Evolutionary conservation across 2,113 vertebrate genomes (phyloP).

Genomic region (Pterocles burchelli): DNA sequence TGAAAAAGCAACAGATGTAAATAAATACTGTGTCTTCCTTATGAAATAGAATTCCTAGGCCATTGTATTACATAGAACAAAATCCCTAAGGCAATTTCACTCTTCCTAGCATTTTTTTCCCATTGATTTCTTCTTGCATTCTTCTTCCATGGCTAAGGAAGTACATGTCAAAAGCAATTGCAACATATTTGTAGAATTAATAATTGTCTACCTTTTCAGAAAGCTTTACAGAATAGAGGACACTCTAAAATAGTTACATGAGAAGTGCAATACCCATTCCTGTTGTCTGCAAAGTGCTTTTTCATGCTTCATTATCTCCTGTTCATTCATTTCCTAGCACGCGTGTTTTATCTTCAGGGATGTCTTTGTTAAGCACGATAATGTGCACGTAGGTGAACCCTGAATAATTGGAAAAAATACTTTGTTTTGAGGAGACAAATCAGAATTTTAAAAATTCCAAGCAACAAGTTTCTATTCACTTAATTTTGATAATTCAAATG

Average conservation of each 20-base stretch:
- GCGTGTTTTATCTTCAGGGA: accelerated
- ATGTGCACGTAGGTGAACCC: accelerated
- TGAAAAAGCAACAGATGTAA: constrained; percentile 33
- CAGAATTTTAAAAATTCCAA: background rate
- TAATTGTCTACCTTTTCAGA: constrained; percentile 36
- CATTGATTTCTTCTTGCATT: constrained; percentile 32
- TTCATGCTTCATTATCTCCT: background rate
- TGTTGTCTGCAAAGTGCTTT: background rate
- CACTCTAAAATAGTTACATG: background rate
- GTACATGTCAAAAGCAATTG: constrained; percentile 40
- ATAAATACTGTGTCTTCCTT: constrained; percentile 11
- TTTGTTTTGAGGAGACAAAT: background rate
- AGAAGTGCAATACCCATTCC: background rate
- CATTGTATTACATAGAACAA: constrained; percentile 20
- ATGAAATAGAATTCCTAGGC: constrained; percentile 11
- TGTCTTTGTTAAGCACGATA: background rate
- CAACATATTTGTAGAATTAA: constrained; percentile 31
- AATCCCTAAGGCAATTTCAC: constrained; percentile 22
- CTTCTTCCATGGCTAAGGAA: constrained; percentile 37
- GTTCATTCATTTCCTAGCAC: background rate
- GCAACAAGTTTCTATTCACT: background rate
- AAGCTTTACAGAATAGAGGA: constrained; percentile 7
- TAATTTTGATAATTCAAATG: background rate
- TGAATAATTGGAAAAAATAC: background rate
- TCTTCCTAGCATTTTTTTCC: constrained; percentile 27